Base-by-base conservation (phyloP, 2,888 invertebrate species). In the Lysandra coridon region DNA sequence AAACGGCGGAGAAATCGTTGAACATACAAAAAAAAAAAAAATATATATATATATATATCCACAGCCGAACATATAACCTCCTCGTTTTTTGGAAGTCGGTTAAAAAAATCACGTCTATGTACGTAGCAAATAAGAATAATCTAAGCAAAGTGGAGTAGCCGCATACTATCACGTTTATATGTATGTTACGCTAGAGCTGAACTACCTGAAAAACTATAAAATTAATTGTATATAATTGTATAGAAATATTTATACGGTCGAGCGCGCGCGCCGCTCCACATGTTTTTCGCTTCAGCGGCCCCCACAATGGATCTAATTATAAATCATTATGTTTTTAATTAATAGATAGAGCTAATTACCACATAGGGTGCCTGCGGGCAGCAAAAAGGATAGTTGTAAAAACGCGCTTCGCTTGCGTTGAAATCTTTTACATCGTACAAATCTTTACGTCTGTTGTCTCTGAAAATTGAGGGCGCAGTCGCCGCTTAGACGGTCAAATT, bases 201-300 rank as follows among this genome's bases (percentile, higher is more conserved):
- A 4, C 1, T 30, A 33, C 69, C 33, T 33, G 23, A 33, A 62
- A 5, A 69, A 23, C 17, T 12, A 17, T 69, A 37, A 23, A 12
- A 37, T 69, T 37, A 3, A 33, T 69, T 1, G 69, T 37, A 69
- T 69, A 33, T 69, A 69, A 69, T 69, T 69, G 69, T 37, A 69
- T 69, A 69, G 33, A 69, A 69, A 69, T 69, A 69, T 69, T 37
- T 69, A 12, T 1, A 12, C 69, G 69, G 30, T 69, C 69, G 69
- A 69, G 69, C 17, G 69, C 57, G 69, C 53, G 57, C 69, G 33
- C 64, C 64, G 62, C 62, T 64, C 64, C 12, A 64, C 69, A 37
- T 14, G 69, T 37, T 37, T 33, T 30, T 30, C 69, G 69, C 69
- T 69, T 33, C 64, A 33, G 14, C 14, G 69, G 14, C 33, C 14